Percentiles rank a stretch among this genome's conserved stretches.
Conservation (phyloP, 1,140 invertebrate species). For the Meloidogyne hapla region DNA sequence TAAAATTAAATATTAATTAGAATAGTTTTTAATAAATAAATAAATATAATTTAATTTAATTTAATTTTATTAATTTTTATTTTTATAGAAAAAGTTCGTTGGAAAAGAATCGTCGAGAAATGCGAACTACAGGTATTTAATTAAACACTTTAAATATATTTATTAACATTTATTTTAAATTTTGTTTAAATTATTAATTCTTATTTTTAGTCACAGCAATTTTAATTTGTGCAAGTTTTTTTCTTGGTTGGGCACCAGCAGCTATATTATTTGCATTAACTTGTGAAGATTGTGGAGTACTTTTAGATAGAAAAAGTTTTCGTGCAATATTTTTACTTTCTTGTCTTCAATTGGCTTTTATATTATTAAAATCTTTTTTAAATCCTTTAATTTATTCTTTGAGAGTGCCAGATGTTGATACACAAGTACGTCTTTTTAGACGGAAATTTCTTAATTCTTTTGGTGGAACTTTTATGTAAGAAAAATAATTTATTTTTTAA, state of each 20-base stretch:
- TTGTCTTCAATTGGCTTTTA: conserved; percentile 47
- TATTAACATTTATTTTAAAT: too few relatives aligned
- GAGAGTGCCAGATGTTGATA: conserved; percentile 45
- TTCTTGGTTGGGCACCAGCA: conserved; percentile 50
- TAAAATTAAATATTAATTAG: too few relatives aligned
- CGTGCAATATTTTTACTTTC: conserved; percentile 37
- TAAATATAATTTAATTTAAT: neutral
- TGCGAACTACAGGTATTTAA: conserved; percentile 25
- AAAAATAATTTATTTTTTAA: neutral
- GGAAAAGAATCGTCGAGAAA: conserved; percentile 31
- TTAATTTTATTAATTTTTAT: neutral
- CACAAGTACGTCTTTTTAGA: conserved; percentile 20
- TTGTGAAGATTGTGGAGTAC: conserved; percentile 39
- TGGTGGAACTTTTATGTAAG: conserved; percentile 2
- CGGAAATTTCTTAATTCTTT: conserved; percentile 6
- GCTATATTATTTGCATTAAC: conserved; percentile 47
- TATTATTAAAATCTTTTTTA: conserved; percentile 46
- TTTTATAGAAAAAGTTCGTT: neutral
- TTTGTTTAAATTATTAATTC: too few relatives aligned
- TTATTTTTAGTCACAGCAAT: conserved; percentile 36
- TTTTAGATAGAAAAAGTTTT: conserved; percentile 36
- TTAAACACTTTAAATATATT: too few relatives aligned
- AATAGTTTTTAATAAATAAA: too few relatives aligned
- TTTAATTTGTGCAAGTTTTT: conserved; percentile 51
- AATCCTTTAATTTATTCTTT: conserved; percentile 51